Percentiles rank a stretch among this genome's conserved stretches.
These are phyloP conservation scores for Drosophila buzzatii DNA, from an alignment of 2,888 invertebrate species.

Conservation along the genomic window DNA sequence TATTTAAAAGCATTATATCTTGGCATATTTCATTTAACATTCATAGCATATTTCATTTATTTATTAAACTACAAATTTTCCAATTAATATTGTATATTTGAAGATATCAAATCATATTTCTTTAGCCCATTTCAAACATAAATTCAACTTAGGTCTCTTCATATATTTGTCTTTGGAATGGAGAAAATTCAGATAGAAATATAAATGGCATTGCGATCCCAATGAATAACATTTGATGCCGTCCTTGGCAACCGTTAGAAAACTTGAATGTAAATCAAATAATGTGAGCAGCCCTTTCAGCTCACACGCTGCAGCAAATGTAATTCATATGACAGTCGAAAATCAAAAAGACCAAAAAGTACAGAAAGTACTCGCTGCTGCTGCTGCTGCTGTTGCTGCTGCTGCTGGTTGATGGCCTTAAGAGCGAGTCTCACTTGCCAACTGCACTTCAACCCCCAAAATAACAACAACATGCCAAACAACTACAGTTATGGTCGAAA, in stretches of 20 bases:
- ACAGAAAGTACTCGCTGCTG: constrained; percentile 16
- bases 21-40: background rate
- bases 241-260: constrained; percentile 15
- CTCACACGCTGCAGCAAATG: constrained; percentile 25
- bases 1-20: no score
- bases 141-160: background rate
- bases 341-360: constrained; percentile 1
- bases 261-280: constrained; percentile 18
- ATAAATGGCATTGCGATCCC: background rate
- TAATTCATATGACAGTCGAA: constrained; percentile 32
- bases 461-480: background rate
- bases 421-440: constrained; percentile 27
- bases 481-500: constrained; percentile 15
- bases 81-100: background rate
- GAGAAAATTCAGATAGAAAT: background rate
- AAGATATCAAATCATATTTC: background rate
- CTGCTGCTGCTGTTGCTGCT: constrained; percentile 3
- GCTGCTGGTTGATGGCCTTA: constrained; percentile 29
- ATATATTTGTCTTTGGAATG: background rate
- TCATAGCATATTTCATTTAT: background rate
- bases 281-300: background rate
- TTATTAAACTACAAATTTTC: background rate
- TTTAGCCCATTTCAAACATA: background rate
- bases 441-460: constrained; percentile 56
- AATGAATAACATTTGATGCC: constrained; percentile 6